These are phyloP conservation scores for Carollia perspicillata DNA, from an alignment of 2,113 vertebrate genomes.

Conservation along the genomic window DNA sequence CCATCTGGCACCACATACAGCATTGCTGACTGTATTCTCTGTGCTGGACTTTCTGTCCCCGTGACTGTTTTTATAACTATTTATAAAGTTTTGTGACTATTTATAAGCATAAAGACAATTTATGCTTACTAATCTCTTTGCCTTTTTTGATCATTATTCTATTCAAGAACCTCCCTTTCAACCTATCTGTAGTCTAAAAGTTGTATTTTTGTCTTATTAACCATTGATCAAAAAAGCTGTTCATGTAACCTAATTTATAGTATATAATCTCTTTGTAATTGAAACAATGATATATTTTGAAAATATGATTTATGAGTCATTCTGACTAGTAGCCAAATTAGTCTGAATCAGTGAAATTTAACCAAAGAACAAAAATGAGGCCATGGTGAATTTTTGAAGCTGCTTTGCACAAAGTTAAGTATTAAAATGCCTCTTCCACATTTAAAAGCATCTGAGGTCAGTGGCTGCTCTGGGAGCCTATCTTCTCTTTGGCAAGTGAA, in stretches of 20 bases:
- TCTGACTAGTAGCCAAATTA: background rate
- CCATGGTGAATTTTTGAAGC: background rate
- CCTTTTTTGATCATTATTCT: background rate
- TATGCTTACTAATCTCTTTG: background rate
- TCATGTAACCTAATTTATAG: background rate
- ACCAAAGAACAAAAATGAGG: background rate
- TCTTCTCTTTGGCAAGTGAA: background rate
- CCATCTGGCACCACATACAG: background rate
- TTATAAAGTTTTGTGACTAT: too few relatives aligned
- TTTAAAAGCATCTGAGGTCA: background rate
- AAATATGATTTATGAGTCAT: background rate
- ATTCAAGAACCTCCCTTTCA: background rate
- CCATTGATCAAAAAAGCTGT: background rate
- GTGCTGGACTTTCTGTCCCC: too few relatives aligned
- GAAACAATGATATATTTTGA: background rate
- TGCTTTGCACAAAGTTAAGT: background rate
- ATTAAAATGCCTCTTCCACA: background rate
- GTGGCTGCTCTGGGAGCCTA: background rate
- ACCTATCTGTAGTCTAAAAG: background rate
- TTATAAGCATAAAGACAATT: background rate
- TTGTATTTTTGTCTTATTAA: background rate
- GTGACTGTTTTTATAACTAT: background rate
- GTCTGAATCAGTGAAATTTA: background rate
- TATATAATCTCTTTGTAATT: background rate
- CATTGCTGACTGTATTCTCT: background rate